phyloP scores from a whole-genome alignment of 2,888 invertebrate genomes.

The Drosophila pegasa region DNA sequence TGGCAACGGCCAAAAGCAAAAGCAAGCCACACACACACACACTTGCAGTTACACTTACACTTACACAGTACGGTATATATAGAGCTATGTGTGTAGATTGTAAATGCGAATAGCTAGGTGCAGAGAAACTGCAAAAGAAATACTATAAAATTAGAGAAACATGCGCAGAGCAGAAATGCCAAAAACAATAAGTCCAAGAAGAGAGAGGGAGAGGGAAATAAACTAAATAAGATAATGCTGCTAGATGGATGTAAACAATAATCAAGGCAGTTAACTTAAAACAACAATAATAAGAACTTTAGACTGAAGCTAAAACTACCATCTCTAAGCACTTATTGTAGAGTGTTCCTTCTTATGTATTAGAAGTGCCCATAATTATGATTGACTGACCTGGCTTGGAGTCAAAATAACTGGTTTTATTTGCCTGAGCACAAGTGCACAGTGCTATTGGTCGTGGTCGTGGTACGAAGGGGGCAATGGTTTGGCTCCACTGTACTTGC shows the following conservation, averaged over 20 bases:
- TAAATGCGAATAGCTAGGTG: slow-evolving; percentile 58
- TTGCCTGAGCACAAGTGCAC: slow-evolving; percentile 47
- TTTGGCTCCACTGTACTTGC: slow-evolving; percentile 20
- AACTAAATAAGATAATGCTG: background rate
- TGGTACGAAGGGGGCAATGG: slow-evolving; percentile 5
- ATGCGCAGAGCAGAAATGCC: slow-evolving; percentile 37
- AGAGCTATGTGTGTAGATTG: slow-evolving; percentile 34
- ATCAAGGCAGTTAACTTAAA: background rate
- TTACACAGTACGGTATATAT: slow-evolving; percentile 12
- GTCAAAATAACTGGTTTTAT: slow-evolving; percentile 57
- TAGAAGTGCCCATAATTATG: slow-evolving; percentile 31
- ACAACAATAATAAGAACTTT: background rate
- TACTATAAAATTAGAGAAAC: slow-evolving; percentile 41
- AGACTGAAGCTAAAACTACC: background rate
- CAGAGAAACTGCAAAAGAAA: slow-evolving; percentile 43
- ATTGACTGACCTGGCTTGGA: slow-evolving; percentile 12
- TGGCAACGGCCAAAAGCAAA: slow-evolving; percentile 48
- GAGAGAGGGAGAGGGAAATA: slow-evolving; percentile 1
- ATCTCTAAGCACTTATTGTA: background rate
- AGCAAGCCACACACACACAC: slow-evolving; percentile 19
- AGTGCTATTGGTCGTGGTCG: slow-evolving; percentile 7
- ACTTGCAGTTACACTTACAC: background rate
- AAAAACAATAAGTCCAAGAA: slow-evolving; percentile 22
- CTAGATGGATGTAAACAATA: slow-evolving; percentile 1
- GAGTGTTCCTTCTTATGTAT: background rate